Evolutionary conservation across 2,113 vertebrate genomes (phyloP), one percentile per base, ranked within the genome.

Genomic region (Nipponia nippon): DNA sequence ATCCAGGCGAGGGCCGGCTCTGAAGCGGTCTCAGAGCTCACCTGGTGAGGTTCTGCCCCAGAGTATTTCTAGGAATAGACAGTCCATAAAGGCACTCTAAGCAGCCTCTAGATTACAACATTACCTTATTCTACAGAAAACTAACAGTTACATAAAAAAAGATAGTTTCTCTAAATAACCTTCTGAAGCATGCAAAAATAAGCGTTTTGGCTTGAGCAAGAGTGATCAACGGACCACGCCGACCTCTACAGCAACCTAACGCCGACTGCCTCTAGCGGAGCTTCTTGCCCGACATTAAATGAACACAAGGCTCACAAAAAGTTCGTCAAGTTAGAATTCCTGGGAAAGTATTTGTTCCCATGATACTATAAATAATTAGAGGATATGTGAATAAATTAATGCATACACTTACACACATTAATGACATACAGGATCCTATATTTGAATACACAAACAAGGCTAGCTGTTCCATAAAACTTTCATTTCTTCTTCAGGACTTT

Each of bases 181-280:
- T 52, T 23, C 52, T 58, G 65, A 71, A 52, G 38, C 12, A 12
- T 3, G 46, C 20, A 75, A n/a, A 73, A 88, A 1, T 7, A 13
- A 62, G 53, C 17, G 38, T 71, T 53, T 40, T 0, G 1, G 11
- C 46, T 61, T 4, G 2, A 69, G 18, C 14, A 40, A 20, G 40
- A 49, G 56, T 5, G 13, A 67, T 3, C 19, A 53, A 47, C 14
- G 27, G 16, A 36, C 6, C 27, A 4, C 30, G 34, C 0, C 0
- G 3, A 34, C 15, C 38, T 26, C 50, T 14, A 11, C 29, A 47
- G 75, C 50, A 71, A 27, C 19, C 38, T 3, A 69, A 36, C 0
- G 1, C 25, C 1, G 0, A 11, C 16, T 15, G 17, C 63, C 65
- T 53, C 79, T 2, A 7, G 11, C 59, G n/a, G 44, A 63, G 49